Base-by-base conservation (phyloP, 2,797 vertebrate species). In the Characodon lateralis region DNA sequence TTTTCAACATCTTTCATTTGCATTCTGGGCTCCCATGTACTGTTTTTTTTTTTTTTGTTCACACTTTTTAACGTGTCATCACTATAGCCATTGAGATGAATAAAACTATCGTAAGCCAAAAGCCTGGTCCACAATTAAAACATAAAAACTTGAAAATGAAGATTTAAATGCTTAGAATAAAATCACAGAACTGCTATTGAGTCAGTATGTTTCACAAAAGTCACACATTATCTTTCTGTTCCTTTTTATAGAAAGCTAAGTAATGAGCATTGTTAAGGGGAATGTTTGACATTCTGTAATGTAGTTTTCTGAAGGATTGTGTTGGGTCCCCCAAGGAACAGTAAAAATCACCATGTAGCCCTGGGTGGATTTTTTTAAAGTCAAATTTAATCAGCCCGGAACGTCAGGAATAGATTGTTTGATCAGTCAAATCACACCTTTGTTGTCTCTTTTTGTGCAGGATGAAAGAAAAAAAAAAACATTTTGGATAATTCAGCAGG, bases 401-500 rank as follows among this genome's bases (percentile, higher is more conserved):
- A 84, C 73, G 71, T 85, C 79, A 58, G 74, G 53, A 20, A 16
- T 74, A 14, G 77, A 84, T 79, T 91, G 35, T 90, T 91, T 85
- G 92, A 87, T 78, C 56, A 1, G 78, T 85, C 80, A 56, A 58
- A 78, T 53, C 78, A 89, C 88, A 93, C 91, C 93, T 92, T 86
- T 78, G 82, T 87, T 89, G 81, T 89, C 80, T 90, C 80, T 73
- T 86, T 61, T 86, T 81, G 63, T 72, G 50, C 68, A 83, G 77
- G 90, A 95, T 94, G 87, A 95, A 95, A 95, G 90, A 31, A 72
- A 71, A 82, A 71, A 82, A 83, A 84, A 79, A 81, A 48, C 16
- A 53, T 79, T 88, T 81, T 81, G 76, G 89, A 93, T 92, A 90
- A 92, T 94, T 94, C 90, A 90, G 77, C 82, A 86, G 73, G 76